Base-by-base conservation (phyloP, 2,888 invertebrate genomes). In the Gisinianus flammeolus region DNA sequence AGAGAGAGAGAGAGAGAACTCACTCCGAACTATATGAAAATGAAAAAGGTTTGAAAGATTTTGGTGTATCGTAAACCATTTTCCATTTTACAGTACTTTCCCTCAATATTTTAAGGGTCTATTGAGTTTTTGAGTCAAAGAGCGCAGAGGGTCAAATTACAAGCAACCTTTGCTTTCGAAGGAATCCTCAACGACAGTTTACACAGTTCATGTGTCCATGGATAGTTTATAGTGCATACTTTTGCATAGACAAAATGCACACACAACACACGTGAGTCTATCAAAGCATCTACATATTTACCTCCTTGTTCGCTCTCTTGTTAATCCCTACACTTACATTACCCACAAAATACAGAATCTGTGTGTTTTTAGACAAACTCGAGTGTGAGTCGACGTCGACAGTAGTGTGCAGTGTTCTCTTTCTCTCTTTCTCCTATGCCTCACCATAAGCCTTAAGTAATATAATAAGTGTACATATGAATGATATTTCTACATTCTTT, bases 21-120 rank as follows among this genome's bases (percentile, higher is more conserved):
- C 22, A 62, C n/a, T n/a, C n/a, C 10, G 26, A 62, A 62, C 44
- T 44, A 44, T 44, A 62, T 26, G 62, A 26, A 62, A 26, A 62
- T n/a, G 22, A 12, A 26, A 62, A 26, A 62, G 24, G 22, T 26
- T 62, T 22, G 12, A 26, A 22, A 62, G 12, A 12, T 28, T 26
- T 54, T 54, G 56, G 73, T 73, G 35, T 64, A 77, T 77, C 73
- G 74, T 74, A 52, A 73, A 77, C 74, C 79, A 68, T 74, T 77
- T 73, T 77, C 73, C 54, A 70, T 79, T 79, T 77, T 77, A 73
- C 79, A 77, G 70, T 56, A 22, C 71, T 69, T 76, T 44, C 24
- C 33, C 28, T 62, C 62, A 33, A 73, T 62, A 73, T 62, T 73
- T 73, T 73, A 62, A 73, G 62, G 73, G 73, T 64, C 73, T 73